phyloP scores from a whole-genome alignment of 1,140 invertebrate species.

The Vanessa tameamea region DNA sequence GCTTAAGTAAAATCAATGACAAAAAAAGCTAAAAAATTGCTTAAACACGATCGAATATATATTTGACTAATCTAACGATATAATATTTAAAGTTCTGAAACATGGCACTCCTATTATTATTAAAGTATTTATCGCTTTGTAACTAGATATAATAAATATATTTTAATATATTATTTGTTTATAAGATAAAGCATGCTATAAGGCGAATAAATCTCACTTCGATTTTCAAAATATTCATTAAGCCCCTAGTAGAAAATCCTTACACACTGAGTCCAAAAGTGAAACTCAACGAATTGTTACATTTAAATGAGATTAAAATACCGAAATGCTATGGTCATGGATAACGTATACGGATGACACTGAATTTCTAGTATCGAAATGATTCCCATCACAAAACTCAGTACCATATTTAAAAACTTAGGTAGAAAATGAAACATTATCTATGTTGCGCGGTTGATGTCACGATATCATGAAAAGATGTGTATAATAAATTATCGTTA shows the following conservation, averaged over 20 bases:
- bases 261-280: too few relatives aligned
- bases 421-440: too few relatives aligned
- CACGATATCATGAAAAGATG: too few relatives aligned
- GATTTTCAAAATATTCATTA: not conserved
- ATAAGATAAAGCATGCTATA: slow-evolving; percentile 13
- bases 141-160: not conserved
- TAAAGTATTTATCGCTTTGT: not conserved
- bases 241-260: too few relatives aligned
- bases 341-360: not conserved
- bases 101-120: not conserved
- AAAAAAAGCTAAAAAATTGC: not conserved
- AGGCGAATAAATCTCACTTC: slow-evolving; percentile 1
- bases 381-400: not conserved
- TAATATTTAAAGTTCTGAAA: not conserved
- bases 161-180: not conserved
- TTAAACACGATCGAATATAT: not conserved
- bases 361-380: not conserved
- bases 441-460: too few relatives aligned
- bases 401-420: not conserved
- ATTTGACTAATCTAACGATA: not conserved
- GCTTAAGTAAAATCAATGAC: not conserved
- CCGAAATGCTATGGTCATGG: not conserved
- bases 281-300: too few relatives aligned
- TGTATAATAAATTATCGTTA: not conserved
- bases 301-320: not conserved